Evolutionary conservation across 2,888 invertebrate genomes (phyloP).

Genomic region (Steinernema hermaphroditum): DNA sequence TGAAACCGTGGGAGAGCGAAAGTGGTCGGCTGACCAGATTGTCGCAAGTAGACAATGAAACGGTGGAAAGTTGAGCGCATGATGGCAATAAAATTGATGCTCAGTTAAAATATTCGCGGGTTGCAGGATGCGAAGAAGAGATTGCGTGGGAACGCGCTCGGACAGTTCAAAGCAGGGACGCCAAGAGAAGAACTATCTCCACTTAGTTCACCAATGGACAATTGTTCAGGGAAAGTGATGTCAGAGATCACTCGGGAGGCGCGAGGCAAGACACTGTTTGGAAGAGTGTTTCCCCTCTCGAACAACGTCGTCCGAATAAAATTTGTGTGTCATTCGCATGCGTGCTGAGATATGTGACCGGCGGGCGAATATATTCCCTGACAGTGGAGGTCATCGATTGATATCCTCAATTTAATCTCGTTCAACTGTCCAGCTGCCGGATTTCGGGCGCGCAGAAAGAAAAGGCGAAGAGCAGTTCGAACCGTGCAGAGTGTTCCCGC

Average conservation of each 20-base stretch:
- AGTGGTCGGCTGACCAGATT: background rate
- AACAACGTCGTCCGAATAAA: constrained; percentile 9
- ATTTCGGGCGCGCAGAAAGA: background rate
- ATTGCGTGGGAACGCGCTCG: background rate
- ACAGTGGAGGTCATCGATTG: constrained; percentile 23
- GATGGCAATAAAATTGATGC: background rate
- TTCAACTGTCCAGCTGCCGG: background rate
- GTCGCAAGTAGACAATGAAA: background rate
- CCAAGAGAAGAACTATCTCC: background rate
- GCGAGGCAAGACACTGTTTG: background rate
- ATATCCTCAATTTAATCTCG: constrained; percentile 8
- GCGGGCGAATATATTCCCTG: constrained; percentile 17
- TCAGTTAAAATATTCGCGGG: background rate
- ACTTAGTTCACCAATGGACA: background rate
- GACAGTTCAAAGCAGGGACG: background rate
- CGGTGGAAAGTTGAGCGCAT: background rate
- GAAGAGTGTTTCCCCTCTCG: background rate
- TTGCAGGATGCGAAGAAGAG: background rate
- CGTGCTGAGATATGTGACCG: background rate
- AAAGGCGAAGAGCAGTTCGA: background rate
- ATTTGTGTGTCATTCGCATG: constrained; percentile 22
- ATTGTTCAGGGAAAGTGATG: constrained; percentile 18
- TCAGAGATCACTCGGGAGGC: constrained; percentile 12
- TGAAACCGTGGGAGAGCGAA: background rate
- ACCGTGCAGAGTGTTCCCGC: too few species aligned